phyloP scores from a whole-genome alignment of 2,888 invertebrate genomes.

The Tenthredo amoena region DNA sequence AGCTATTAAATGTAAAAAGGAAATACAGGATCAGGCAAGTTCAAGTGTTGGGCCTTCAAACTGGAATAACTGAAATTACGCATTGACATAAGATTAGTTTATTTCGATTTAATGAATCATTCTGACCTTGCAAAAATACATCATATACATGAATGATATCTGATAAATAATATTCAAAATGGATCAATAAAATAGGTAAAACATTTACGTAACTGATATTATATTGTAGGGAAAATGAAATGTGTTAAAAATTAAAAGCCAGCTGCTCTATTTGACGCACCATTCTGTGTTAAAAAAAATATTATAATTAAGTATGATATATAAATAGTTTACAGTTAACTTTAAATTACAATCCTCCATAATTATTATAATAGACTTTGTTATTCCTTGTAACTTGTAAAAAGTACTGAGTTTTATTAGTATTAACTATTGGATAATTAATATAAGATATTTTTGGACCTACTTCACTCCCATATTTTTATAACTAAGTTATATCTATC shows the following conservation, averaged over 20 bases:
- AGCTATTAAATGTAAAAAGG: background rate
- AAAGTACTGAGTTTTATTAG: conserved; percentile 78
- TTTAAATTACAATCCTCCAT: conserved; percentile 64
- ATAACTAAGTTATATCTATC: conserved; percentile 76
- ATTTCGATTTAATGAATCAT: conserved; percentile 15
- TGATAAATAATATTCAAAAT: conserved; percentile 3
- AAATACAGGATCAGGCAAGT: background rate
- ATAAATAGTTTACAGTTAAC: conserved; percentile 67
- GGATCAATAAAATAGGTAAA: background rate
- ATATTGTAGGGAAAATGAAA: background rate
- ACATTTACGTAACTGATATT: conserved; percentile 13
- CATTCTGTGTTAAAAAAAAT: conserved; percentile 69
- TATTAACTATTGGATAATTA: conserved; percentile 73
- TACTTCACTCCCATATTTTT: conserved; percentile 69
- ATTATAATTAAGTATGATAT: conserved; percentile 66
- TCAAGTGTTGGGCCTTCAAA: conserved; percentile 23
- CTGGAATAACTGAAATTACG: background rate
- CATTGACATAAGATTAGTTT: conserved; percentile 9
- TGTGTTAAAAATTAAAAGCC: conserved; percentile 42
- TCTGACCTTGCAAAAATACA: conserved; percentile 9
- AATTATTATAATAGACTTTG: conserved; percentile 72
- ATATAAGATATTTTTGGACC: conserved; percentile 69
- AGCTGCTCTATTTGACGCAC: conserved; percentile 58
- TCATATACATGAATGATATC: background rate
- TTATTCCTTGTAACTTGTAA: conserved; percentile 78